phyloP scores from a whole-genome alignment of 2,888 invertebrate genomes.

The Zeuzera pyrina region DNA sequence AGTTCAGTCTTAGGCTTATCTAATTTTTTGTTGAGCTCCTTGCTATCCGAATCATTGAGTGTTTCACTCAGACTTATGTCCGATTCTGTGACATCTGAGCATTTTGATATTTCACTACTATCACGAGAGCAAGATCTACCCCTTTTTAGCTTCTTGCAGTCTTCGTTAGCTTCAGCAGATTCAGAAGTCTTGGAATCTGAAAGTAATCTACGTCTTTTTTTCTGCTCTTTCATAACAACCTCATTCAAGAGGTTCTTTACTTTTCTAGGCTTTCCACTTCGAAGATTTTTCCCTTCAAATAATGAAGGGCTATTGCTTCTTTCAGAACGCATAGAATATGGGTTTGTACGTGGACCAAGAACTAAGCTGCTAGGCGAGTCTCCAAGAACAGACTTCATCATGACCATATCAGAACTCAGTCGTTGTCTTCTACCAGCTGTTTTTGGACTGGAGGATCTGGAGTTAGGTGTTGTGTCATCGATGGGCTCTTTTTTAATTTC shows the following conservation, averaged over 20 bases:
- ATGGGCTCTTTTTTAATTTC: conserved; percentile 64
- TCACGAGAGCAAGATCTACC: conserved; percentile 67
- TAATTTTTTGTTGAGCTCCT: conserved; percentile 67
- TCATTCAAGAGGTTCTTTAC: conserved; percentile 71
- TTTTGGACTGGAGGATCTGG: conserved; percentile 63
- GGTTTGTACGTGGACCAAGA: conserved; percentile 63
- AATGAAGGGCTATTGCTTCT: conserved; percentile 66
- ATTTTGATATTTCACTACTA: conserved; percentile 75
- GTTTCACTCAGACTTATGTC: conserved; percentile 75
- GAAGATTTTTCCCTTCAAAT: conserved; percentile 69
- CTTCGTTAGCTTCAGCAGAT: conserved; percentile 43
- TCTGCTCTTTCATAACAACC: conserved; percentile 71
- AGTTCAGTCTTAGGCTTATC: conserved; percentile 71
- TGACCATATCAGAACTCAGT: conserved; percentile 58
- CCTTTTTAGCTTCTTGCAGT: conserved; percentile 56
- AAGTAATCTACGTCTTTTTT: conserved; percentile 66
- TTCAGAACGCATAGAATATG: conserved; percentile 76
- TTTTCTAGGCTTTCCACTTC: conserved; percentile 79
- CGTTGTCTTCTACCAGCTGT: conserved; percentile 54
- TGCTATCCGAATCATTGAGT: conserved; percentile 51
- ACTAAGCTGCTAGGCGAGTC: conserved; percentile 51
- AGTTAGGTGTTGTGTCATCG: conserved; percentile 51
- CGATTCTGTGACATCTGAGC: conserved; percentile 75
- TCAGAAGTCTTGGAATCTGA: conserved; percentile 69
- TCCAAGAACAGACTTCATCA: conserved; percentile 60